Percentiles rank a stretch among this genome's conserved stretches.
Evolutionary conservation across 2,113 vertebrate genomes (phyloP).

Genomic region (Connochaetes taurinus): DNA sequence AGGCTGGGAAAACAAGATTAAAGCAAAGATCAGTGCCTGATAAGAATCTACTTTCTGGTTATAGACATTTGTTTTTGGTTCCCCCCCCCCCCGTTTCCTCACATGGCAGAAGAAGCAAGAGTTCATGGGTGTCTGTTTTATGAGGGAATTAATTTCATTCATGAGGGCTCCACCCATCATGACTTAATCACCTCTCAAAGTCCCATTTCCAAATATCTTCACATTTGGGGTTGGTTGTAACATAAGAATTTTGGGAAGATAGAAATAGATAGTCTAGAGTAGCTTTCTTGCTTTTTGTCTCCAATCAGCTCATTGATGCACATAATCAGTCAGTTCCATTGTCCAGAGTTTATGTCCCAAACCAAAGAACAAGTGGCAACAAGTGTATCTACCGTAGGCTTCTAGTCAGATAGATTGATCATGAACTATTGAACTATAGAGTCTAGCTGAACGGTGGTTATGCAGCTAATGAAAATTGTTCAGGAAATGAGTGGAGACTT

Average conservation of each 20-base stretch:
- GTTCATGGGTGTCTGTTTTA: background rate
- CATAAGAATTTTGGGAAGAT: background rate
- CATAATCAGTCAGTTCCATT: background rate
- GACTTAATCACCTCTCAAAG: background rate
- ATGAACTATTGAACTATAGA: background rate
- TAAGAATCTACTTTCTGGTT: background rate
- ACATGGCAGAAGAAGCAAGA: background rate
- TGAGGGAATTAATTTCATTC: background rate
- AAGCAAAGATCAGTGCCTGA: background rate
- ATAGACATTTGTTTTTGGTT: background rate
- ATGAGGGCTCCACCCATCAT: background rate
- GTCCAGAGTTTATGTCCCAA: background rate
- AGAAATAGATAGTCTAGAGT: background rate
- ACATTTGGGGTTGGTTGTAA: background rate
- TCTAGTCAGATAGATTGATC: background rate
- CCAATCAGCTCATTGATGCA: background rate
- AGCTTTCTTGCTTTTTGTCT: background rate
- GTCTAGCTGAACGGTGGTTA: background rate
- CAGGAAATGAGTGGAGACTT: background rate
- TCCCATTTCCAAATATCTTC: background rate
- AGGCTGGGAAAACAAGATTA: background rate
- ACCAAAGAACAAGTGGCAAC: background rate
- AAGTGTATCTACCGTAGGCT: background rate
- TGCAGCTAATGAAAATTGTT: background rate
- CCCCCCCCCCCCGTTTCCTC: accelerated